Evolutionary conservation across 2,113 vertebrate species (phyloP).

Genomic region (Podarcis raffonei): DNA sequence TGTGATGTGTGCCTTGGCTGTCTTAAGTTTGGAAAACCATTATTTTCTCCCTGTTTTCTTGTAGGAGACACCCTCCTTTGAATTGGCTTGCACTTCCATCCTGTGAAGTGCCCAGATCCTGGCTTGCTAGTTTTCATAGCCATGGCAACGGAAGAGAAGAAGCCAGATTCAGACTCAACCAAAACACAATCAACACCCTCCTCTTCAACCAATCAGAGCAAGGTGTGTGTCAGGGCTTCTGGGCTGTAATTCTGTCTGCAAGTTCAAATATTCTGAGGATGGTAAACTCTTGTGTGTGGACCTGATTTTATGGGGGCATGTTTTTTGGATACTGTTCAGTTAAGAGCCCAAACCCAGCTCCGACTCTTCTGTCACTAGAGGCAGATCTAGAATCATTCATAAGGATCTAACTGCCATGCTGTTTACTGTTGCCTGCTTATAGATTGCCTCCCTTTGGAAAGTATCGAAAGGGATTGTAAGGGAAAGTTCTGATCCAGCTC

Average conservation of each 20-base stretch:
- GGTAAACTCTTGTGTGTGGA: too few relatives aligned
- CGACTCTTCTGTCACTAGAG: too few relatives aligned
- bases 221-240: conserved; percentile 76
- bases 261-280: neutral
- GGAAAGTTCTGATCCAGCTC: too few relatives aligned
- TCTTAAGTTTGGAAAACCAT: neutral
- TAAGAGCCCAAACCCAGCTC: too few relatives aligned
- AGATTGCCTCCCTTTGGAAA: too few relatives aligned
- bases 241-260: neutral
- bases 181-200: conserved; percentile 92
- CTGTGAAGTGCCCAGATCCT: conserved; percentile 50
- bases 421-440: too few relatives aligned
- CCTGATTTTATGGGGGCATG: too few relatives aligned
- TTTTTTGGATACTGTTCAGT: too few relatives aligned
- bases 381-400: too few relatives aligned
- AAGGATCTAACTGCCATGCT: too few relatives aligned
- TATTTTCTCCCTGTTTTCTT: neutral
- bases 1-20: neutral
- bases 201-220: conserved; percentile 93
- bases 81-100: conserved; percentile 50
- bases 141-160: conserved; percentile 99
- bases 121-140: conserved; percentile 61
- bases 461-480: too few relatives aligned
- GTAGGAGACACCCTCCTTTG: conserved; percentile 30
- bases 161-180: conserved; percentile 92